Conservation (phyloP, 2,113 vertebrate genomes). For the Percina caprodes region DNA sequence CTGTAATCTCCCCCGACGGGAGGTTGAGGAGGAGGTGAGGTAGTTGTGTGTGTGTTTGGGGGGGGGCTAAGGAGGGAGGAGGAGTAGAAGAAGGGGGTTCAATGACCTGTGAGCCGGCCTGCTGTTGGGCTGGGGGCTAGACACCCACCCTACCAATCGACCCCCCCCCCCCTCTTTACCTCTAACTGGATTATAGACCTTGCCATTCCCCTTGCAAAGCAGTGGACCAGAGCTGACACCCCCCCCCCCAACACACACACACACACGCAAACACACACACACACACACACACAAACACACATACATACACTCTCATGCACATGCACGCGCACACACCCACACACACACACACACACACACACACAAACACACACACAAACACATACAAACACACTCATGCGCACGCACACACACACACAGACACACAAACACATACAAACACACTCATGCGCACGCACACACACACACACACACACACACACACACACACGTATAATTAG, state of each 20-base stretch:
- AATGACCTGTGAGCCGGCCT: slow-evolving; percentile 75
- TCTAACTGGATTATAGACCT: slow-evolving; percentile 71
- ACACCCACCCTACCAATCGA: slow-evolving; percentile 32
- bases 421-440: slow-evolving; percentile 1
- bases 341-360: too few relatives aligned
- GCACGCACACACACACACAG: too few relatives aligned
- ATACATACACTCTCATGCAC: slow-evolving; percentile 6
- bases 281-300: slow-evolving; percentile 9
- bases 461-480: slow-evolving; percentile 15
- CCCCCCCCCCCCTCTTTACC: slow-evolving; percentile 22
- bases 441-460: neutral
- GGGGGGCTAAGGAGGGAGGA: slow-evolving; percentile 5
- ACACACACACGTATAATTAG: slow-evolving; percentile 22
- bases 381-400: too few relatives aligned
- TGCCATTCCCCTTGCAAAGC: slow-evolving; percentile 42
- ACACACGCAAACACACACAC: slow-evolving; percentile 3
- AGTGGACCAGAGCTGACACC: slow-evolving; percentile 31
- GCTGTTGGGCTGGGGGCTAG: slow-evolving; percentile 72
- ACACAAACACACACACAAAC: too few relatives aligned
- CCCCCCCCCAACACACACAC: neutral
- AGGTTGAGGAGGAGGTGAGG: slow-evolving; percentile 34
- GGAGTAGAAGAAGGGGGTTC: slow-evolving; percentile 48
- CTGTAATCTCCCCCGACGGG: slow-evolving; percentile 56
- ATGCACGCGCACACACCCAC: neutral
- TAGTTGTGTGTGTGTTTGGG: neutral